Percentiles rank a stretch among this genome's conserved stretches.
phyloP scores from a whole-genome alignment of 2,113 vertebrate species.

The Apistogramma diplotaenia region DNA sequence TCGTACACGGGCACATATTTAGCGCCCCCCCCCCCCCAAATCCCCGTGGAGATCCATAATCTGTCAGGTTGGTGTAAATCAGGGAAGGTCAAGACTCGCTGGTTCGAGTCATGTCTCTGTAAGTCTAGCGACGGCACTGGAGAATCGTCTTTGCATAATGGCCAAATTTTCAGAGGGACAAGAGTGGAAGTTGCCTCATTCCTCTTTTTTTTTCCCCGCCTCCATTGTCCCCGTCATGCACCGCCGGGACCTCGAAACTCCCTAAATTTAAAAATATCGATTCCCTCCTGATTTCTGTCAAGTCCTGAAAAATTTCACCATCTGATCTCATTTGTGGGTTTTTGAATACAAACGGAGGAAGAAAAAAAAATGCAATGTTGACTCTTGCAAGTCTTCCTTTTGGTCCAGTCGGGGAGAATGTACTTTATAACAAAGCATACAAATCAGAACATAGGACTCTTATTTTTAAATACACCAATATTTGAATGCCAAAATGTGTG shows the following conservation, averaged over 20 bases:
- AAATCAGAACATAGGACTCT: slow-evolving; percentile 39
- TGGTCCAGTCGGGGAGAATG: slow-evolving; percentile 59
- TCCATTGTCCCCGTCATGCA: slow-evolving; percentile 15
- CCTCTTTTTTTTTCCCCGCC: neutral
- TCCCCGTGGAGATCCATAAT: neutral
- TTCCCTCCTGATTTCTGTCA: slow-evolving; percentile 30
- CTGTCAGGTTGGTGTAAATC: slow-evolving; percentile 15
- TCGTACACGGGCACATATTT: slow-evolving; percentile 33
- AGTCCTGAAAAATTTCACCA: slow-evolving; percentile 24
- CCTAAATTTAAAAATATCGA: slow-evolving; percentile 5
- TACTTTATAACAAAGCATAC: slow-evolving; percentile 57
- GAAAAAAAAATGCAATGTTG: slow-evolving; percentile 11
- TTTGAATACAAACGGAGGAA: slow-evolving; percentile 7
- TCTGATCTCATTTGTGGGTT: neutral
- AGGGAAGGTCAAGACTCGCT: slow-evolving; percentile 47
- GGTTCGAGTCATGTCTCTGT: slow-evolving; percentile 56
- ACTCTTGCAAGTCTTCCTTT: slow-evolving; percentile 65
- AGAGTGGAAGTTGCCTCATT: neutral
- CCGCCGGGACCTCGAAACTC: slow-evolving; percentile 22
- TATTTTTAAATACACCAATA: slow-evolving; percentile 56
- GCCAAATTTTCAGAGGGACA: slow-evolving; percentile 11
- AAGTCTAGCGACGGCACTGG: slow-evolving; percentile 46
- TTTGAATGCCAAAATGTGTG: slow-evolving; percentile 71
- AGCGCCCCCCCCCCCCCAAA: neutral
- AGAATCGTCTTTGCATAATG: slow-evolving; percentile 46